Evolutionary conservation across 2,888 invertebrate species (phyloP).

Genomic region (Cantharis nigra): DNA sequence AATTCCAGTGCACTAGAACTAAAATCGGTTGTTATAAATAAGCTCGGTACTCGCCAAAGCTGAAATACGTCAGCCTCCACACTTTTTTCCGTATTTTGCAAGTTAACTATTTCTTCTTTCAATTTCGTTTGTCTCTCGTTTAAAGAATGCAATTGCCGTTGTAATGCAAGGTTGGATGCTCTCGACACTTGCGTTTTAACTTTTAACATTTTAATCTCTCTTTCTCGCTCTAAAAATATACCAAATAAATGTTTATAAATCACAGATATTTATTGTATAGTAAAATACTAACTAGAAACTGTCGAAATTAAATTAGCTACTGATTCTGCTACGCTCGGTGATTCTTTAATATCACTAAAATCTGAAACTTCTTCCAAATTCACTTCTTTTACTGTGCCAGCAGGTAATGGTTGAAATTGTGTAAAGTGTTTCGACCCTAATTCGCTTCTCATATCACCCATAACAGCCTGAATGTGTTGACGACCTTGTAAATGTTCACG

Average conservation of each 20-base stretch:
- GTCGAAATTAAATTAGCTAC: constrained; percentile 49
- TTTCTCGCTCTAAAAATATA: constrained; percentile 50
- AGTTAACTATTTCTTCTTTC: constrained; percentile 43
- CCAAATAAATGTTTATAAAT: not conserved
- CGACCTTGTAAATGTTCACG: constrained; percentile 63
- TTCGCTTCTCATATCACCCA: constrained; percentile 53
- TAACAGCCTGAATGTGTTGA: constrained; percentile 58
- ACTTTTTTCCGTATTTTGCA: constrained; percentile 48
- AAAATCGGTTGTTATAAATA: constrained; percentile 45
- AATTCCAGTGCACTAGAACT: constrained; percentile 19
- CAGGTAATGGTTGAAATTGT: constrained; percentile 46
- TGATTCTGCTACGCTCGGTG: constrained; percentile 47
- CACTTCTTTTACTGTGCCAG: not conserved
- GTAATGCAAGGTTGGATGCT: constrained; percentile 45
- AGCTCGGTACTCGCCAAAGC: constrained; percentile 54
- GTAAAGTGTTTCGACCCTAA: constrained; percentile 43
- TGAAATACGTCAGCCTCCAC: constrained; percentile 48
- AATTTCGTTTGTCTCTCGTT: constrained; percentile 48
- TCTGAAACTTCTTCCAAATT: constrained; percentile 5
- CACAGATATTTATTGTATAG: not conserved
- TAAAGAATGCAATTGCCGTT: constrained; percentile 47
- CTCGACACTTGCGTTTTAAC: constrained; percentile 46
- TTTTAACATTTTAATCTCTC: constrained; percentile 50
- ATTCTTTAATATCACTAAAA: constrained; percentile 26
- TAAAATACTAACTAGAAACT: constrained; percentile 47